Evolutionary conservation across 2,888 invertebrate genomes (phyloP).

Genomic region (Steromphala cineraria): DNA sequence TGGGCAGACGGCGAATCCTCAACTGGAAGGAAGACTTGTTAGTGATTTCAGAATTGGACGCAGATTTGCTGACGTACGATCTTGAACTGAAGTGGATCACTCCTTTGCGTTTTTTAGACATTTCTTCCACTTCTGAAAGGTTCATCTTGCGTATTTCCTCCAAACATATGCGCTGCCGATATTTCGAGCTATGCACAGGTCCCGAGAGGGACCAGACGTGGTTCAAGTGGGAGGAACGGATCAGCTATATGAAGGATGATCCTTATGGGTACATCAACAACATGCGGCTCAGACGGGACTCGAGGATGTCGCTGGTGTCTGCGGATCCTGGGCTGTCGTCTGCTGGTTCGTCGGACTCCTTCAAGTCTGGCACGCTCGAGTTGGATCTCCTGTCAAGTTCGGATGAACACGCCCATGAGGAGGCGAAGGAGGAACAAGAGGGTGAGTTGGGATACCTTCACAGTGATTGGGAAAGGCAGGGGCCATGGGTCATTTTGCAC

Average conservation of each 20-base stretch:
- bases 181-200: slow-evolving; percentile 10
- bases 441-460: too few relatives aligned
- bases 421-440: too few relatives aligned
- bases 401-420: too few relatives aligned
- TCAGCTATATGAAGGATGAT: slow-evolving; percentile 1
- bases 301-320: neutral
- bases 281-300: neutral
- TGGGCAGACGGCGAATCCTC: neutral
- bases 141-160: neutral
- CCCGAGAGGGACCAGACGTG: neutral
- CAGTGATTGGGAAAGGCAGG: too few relatives aligned
- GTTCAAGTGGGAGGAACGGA: neutral
- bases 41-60: neutral
- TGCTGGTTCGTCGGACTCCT: neutral
- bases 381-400: neutral
- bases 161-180: neutral
- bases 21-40: slow-evolving; percentile 2
- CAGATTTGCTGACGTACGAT: neutral
- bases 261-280: slow-evolving; percentile 9
- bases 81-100: slow-evolving; percentile 16
- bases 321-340: neutral
- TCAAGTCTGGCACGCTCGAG: neutral
- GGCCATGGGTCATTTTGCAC: too few relatives aligned
- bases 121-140: neutral
- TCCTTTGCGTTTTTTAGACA: neutral